Evolutionary conservation across 2,888 invertebrate genomes (phyloP), one percentile per base, ranked within the genome.

Genomic region (Neuroscelio doddi): DNA sequence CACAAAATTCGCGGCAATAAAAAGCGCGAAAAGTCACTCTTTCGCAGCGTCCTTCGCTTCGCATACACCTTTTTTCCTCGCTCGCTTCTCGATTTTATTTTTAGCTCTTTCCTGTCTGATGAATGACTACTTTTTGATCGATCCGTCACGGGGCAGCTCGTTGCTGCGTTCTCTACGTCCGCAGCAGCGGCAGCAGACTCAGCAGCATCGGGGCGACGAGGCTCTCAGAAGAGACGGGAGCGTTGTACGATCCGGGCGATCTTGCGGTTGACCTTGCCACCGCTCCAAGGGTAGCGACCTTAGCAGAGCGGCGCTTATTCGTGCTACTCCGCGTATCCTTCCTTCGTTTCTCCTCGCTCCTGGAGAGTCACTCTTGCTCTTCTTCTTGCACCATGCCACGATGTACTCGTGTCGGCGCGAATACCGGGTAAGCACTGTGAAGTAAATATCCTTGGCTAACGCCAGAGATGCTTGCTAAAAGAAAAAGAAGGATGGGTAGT

Each of bases 201-300:
- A 57, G 56, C 64, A 49, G 21, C 63, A 61, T 57, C 65, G 36
- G 65, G 65, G 57, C 61, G 57, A 64, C 50, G 50, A 30, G 50
- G 59, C 55, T 47, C 27, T 46, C 52, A 58, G 62, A 57, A 65
- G 63, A 69, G 66, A 69, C 62, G 67, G 64, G 69, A 69, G 69
- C 67, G 69, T 66, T 69, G 66, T 62, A 66, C 66, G 62, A 66
- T 69, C 64, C 69, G 67, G 69, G 70, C 73, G 72, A 75, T 75
- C 73, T 77, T 76, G 75, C 70, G 71, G 77, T 74, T 76, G 76
- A 76, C 77, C 77, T 77, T 76, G 77, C 77, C 72, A 77, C 77
- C 70, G 71, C 74, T 72, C 72, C 71, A 76, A 77, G 77, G 77
- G 77, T 77, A 77, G 77, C 76, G 77, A 77, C 75, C 77, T 69